Conservation (phyloP, 1,140 invertebrate genomes). For the Calycopis cecrops region DNA sequence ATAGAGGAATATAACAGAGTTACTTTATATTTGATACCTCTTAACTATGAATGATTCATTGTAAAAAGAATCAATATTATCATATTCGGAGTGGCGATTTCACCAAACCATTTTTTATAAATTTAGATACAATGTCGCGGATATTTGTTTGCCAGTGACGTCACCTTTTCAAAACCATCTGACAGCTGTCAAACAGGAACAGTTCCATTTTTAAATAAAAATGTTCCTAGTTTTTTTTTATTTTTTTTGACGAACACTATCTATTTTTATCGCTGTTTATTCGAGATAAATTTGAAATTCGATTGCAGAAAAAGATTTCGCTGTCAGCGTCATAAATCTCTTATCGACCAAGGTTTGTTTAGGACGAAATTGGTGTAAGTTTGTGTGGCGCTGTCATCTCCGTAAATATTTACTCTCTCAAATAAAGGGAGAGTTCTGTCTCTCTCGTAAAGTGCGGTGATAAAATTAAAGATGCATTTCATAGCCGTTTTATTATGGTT, state of each 20-base stretch:
- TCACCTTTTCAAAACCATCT: too few relatives aligned
- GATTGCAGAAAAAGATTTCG: conserved; percentile 4
- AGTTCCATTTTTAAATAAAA: conserved; percentile 10
- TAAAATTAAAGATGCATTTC: conserved; percentile 34
- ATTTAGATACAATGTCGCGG: too few relatives aligned
- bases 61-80: too few relatives aligned
- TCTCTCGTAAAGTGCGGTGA: conserved; percentile 32
- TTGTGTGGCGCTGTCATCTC: conserved; percentile 32
- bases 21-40: too few relatives aligned
- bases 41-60: too few relatives aligned
- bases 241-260: not conserved
- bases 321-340: conserved; percentile 22
- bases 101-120: too few relatives aligned
- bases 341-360: conserved; percentile 34
- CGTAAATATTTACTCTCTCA: conserved; percentile 38
- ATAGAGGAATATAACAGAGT: too few relatives aligned
- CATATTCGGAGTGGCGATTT: too few relatives aligned
- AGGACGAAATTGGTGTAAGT: conserved; percentile 35
- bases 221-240: conserved; percentile 3
- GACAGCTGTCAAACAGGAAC: not conserved
- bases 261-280: not conserved
- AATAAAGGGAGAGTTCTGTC: conserved; percentile 39
- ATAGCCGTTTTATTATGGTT: conserved; percentile 23
- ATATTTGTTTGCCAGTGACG: too few relatives aligned
- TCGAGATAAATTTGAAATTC: conserved; percentile 6